These are phyloP conservation scores for Cantharis flavilabris DNA, from an alignment of 2,888 invertebrate genomes.

Conservation along the genomic window DNA sequence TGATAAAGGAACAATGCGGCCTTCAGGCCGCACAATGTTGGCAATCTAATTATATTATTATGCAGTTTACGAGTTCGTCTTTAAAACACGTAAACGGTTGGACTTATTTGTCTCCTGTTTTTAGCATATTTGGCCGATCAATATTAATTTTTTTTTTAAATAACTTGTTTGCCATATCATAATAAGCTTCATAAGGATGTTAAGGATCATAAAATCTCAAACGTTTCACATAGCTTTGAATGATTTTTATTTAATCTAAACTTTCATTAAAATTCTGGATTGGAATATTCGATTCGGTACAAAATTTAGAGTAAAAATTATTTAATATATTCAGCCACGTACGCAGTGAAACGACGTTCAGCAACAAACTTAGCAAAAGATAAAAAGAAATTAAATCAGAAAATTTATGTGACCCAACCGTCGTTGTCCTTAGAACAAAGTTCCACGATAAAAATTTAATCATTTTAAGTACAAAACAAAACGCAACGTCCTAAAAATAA, in stretches of 20 bases:
- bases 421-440: not conserved
- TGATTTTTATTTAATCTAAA: not conserved
- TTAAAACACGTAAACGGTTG: too few relatives aligned
- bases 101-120: too few relatives aligned
- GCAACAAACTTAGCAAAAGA: not conserved
- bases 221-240: not conserved
- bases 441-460: not conserved
- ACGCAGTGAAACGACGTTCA: not conserved
- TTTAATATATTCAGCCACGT: not conserved
- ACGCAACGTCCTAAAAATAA: not conserved
- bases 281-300: not conserved
- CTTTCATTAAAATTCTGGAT: not conserved
- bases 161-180: too few relatives aligned
- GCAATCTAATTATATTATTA: too few relatives aligned
- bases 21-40: too few relatives aligned
- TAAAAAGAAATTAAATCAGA: not conserved
- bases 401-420: not conserved
- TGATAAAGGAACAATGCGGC: too few relatives aligned
- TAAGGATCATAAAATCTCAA: not conserved
- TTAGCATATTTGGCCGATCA: too few relatives aligned
- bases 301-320: not conserved
- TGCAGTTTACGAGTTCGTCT: too few relatives aligned
- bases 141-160: too few relatives aligned
- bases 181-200: too few relatives aligned
- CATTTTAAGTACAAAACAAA: not conserved